phyloP scores from a whole-genome alignment of 2,797 vertebrate species.

The Muraenolepis orangiensis region DNA sequence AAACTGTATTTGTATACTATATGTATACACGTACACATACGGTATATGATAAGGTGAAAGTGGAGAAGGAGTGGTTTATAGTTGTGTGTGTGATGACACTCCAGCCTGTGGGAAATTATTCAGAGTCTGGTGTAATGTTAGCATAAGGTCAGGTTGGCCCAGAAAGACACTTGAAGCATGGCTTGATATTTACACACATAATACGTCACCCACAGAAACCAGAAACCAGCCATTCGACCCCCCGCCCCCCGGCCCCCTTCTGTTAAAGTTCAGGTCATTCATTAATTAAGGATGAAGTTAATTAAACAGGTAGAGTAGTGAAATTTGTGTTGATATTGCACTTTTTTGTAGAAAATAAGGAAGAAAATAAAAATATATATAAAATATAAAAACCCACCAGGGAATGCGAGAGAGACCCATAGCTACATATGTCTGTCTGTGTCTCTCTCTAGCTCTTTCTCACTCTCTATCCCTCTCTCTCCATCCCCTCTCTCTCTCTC shows the following conservation, averaged over 20 bases:
- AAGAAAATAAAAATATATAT: constrained; percentile 42
- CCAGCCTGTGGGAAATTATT: constrained; percentile 30
- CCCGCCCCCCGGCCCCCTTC: too few species aligned
- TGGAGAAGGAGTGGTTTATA: constrained; percentile 20
- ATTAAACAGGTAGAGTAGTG: constrained; percentile 66
- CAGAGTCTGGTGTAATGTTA: constrained; percentile 34
- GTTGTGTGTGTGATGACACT: constrained; percentile 19
- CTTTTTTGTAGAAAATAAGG: constrained; percentile 52
- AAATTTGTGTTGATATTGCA: constrained; percentile 65
- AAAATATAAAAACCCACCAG: constrained; percentile 46
- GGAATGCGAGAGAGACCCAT: constrained; percentile 30
- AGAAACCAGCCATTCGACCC: too few species aligned
- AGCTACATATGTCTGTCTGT: constrained; percentile 8
- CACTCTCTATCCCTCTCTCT: not conserved
- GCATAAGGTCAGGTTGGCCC: constrained; percentile 34
- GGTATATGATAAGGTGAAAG: constrained; percentile 22
- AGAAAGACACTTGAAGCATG: constrained; percentile 21
- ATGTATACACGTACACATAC: too few species aligned
- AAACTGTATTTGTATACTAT: not conserved
- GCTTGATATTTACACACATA: constrained; percentile 45
- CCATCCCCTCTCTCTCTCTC: too few species aligned
- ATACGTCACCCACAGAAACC: constrained; percentile 25
- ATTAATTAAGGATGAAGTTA: constrained; percentile 63
- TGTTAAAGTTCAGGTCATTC: constrained; percentile 50
- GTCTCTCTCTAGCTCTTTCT: too few species aligned